Evolutionary conservation across 2,113 vertebrate species (phyloP).

Genomic region (Hoplias malabaricus): DNA sequence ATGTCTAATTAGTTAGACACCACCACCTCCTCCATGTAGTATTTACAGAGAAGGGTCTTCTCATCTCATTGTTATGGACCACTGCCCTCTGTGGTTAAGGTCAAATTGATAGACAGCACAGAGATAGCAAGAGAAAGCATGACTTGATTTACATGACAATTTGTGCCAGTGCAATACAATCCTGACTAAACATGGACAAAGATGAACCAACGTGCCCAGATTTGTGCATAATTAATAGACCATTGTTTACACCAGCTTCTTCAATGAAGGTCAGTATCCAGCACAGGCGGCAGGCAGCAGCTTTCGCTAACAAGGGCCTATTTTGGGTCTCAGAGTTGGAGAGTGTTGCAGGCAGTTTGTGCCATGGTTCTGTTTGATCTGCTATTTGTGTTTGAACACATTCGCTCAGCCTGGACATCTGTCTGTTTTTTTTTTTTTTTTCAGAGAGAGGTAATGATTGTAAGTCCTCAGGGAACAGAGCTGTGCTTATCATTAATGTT

Average conservation of each 20-base stretch:
- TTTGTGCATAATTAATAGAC: conserved; percentile 27
- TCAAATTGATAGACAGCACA: not conserved
- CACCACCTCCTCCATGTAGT: too few species aligned
- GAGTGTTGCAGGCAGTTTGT: not conserved
- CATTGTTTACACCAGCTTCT: not conserved
- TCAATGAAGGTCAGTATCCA: conserved; percentile 19
- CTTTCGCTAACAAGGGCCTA: not conserved
- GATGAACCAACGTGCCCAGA: conserved; percentile 2
- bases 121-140: not conserved
- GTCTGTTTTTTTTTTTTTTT: conserved; percentile 12
- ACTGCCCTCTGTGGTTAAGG: not conserved
- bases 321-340: not conserved
- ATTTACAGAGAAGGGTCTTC: not conserved
- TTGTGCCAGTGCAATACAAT: conserved; percentile 14
- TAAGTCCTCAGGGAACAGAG: not conserved
- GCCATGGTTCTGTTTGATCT: not conserved
- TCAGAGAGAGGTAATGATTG: not conserved
- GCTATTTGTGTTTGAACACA: not conserved
- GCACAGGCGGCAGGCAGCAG: not conserved
- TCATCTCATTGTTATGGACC: not conserved
- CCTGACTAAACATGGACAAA: conserved; percentile 15
- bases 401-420: not conserved
- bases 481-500: not conserved
- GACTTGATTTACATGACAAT: conserved; percentile 31
- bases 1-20: too few species aligned